phyloP scores from a whole-genome alignment of 2,888 invertebrate genomes.

The Trissolcus japonicus region DNA sequence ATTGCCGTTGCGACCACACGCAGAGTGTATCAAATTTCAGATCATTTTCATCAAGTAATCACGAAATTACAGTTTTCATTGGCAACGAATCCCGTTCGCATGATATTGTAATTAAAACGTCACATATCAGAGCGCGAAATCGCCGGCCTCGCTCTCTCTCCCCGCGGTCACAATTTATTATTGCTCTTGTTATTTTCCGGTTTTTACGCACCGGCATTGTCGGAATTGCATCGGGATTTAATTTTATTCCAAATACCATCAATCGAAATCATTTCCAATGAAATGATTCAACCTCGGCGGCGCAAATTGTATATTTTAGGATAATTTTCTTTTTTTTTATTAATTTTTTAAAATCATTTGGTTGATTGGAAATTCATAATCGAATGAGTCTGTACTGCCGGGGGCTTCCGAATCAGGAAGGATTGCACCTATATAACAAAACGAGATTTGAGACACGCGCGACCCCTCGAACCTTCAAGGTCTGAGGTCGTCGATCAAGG shows the following conservation, averaged over 20 bases:
- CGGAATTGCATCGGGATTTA: neutral
- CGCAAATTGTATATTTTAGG: neutral
- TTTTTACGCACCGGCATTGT: too few relatives aligned
- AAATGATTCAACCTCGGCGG: neutral
- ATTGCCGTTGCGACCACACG: constrained; percentile 18
- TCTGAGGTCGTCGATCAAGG: constrained; percentile 57
- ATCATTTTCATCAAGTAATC: constrained; percentile 48
- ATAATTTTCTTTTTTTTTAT: neutral
- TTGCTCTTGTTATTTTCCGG: too few relatives aligned
- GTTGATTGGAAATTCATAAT: too few relatives aligned
- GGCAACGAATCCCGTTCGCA: constrained; percentile 16
- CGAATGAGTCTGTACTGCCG: neutral
- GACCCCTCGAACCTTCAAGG: constrained; percentile 56
- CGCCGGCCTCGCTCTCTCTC: neutral
- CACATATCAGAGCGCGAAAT: constrained; percentile 19
- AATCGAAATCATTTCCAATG: neutral
- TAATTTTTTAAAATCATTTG: neutral
- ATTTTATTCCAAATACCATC: constrained; percentile 1
- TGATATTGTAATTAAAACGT: constrained; percentile 36
- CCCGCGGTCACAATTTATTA: too few relatives aligned
- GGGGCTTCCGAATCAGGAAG: constrained; percentile 33
- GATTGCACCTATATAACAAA: constrained; percentile 6
- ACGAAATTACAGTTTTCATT: constrained; percentile 42
- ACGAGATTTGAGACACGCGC: constrained; percentile 60
- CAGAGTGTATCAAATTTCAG: constrained; percentile 42